Base-by-base conservation (phyloP, 2,888 invertebrate genomes). In the Stratiomys singularior region DNA sequence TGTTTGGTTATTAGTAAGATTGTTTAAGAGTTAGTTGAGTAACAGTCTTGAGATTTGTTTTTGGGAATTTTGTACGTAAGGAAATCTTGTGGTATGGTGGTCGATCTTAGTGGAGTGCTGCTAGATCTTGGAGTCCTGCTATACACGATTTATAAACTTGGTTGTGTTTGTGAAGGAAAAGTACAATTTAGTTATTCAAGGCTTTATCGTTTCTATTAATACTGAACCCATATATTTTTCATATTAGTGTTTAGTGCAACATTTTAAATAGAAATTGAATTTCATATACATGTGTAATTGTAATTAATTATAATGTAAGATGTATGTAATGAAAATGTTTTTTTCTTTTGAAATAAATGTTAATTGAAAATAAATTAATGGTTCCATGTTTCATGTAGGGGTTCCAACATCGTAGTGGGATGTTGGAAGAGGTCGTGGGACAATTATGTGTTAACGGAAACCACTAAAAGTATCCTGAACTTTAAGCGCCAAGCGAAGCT, bases 91-190 rank as follows among this genome's bases (percentile, higher is more conserved):
- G 37, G 37, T 37, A 37, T 37, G 37, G 37, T 9, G 37, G 37
- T 3, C 37, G 37, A 37, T 37, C 3, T 37, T n/a, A n/a, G n/a
- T n/a, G n/a, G n/a, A 37, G 3, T 37, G 3, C 9, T 37, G 3
- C 37, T n/a, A n/a, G n/a, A 44, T 13, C 15, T n/a, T 52, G 4
- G 52, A 52, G 18, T 52, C 7, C 15, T 52, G 15, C 15, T 37
- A 9, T 37, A 37, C 37, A 37, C 37, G 9, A 37, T 37, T n/a
- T 25, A 66, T 25, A 15, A 69, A 46, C 46, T 69, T 23, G 69
- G 69, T 69, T 69, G 69, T 69, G 69, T 66, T 44, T 69, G 69
- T 27, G 69, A 69, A 46, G 21, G 69, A 69, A 69, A 18, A 69
- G 69, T 69, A 69, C 69, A 69, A 69, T 69, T 69, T 69, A 47